Conservation (phyloP, 2,888 invertebrate species). For the Drosophila meridiana region DNA sequence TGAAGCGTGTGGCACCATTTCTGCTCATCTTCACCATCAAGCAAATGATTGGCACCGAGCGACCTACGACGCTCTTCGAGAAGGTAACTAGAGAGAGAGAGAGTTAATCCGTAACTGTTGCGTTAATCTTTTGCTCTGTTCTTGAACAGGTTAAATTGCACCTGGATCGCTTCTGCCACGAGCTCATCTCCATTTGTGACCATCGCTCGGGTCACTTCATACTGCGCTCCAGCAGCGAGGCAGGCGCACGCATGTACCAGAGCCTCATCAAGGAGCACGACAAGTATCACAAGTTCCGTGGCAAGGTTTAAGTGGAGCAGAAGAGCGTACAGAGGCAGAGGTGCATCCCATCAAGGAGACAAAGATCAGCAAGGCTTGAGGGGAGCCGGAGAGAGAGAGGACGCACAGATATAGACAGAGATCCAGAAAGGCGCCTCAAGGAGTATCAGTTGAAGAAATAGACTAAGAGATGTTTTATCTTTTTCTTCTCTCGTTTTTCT, state of each 20-base stretch:
- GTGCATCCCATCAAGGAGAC: no score
- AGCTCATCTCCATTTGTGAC: slow-evolving; percentile 82
- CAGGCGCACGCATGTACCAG: slow-evolving; percentile 82
- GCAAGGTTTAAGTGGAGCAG: slow-evolving; percentile 75
- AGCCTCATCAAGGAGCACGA: slow-evolving; percentile 82
- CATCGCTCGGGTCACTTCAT: slow-evolving; percentile 84
- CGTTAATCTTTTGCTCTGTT: no score
- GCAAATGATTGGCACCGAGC: slow-evolving; percentile 82
- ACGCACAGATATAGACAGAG: background rate
- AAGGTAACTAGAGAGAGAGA: slow-evolving; percentile 65
- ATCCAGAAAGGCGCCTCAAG: background rate
- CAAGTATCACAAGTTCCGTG: slow-evolving; percentile 84
- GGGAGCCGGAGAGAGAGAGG: background rate
- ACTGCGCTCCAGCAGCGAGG: slow-evolving; percentile 83
- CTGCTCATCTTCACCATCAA: slow-evolving; percentile 81
- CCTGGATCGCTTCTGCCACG: slow-evolving; percentile 83
- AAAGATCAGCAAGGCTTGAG: no score
- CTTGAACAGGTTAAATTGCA: slow-evolving; percentile 83
- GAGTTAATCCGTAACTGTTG: background rate
- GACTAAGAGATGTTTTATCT: background rate
- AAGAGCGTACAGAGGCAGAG: background rate
- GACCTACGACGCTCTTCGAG: slow-evolving; percentile 83
- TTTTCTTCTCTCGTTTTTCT: background rate
- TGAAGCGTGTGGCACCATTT: slow-evolving; percentile 84
- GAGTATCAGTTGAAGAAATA: background rate